Conservation (phyloP, 2,113 vertebrate genomes). For the Narcine bancroftii region DNA sequence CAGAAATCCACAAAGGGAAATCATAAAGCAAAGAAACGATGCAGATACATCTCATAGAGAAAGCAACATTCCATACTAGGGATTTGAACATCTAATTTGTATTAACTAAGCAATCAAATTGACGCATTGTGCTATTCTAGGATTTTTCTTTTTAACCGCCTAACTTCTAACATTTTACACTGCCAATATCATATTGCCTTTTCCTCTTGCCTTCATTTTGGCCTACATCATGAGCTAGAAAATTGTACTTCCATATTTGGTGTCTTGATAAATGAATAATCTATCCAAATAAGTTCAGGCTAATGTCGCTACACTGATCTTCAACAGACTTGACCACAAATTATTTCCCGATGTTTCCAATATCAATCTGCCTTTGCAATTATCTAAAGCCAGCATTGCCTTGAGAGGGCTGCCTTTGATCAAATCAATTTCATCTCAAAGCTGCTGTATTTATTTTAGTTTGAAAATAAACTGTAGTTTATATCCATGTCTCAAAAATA, state of each 20-base stretch:
- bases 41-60: background rate
- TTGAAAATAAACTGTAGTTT: background rate
- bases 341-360: background rate
- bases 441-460: background rate
- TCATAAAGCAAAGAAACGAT: background rate
- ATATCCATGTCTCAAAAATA: background rate
- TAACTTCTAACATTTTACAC: background rate
- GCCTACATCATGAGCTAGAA: background rate
- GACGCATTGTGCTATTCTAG: background rate
- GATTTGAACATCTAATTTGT: too few species aligned
- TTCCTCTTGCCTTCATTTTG: background rate
- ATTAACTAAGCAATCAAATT: background rate
- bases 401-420: background rate
- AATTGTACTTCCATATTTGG: background rate
- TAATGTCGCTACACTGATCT: background rate
- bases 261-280: conserved; percentile 30
- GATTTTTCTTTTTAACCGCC: background rate
- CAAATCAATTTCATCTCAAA: conserved; percentile 8
- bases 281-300: background rate
- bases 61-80: background rate
- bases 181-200: background rate
- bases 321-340: conserved; percentile 21
- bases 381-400: background rate
- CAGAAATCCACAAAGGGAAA: background rate
- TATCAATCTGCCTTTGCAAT: conserved; percentile 9